Base-by-base conservation (phyloP, 2,888 invertebrate species). In the Tetropium fuscum region DNA sequence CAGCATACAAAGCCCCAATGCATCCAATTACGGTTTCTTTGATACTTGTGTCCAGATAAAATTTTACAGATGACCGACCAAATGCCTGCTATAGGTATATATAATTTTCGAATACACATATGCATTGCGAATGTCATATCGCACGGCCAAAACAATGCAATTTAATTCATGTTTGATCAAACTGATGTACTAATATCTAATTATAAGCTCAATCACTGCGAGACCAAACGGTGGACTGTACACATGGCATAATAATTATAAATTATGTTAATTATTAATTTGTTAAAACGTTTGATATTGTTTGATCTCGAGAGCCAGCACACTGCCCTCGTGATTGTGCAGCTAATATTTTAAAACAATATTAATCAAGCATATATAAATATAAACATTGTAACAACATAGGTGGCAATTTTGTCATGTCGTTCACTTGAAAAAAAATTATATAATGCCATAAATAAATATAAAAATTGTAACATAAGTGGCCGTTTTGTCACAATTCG, bases 91-190 rank as follows among this genome's bases (percentile, higher is more conserved):
- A 16, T 38, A n/a, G n/a, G n/a, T n/a, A n/a, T n/a, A n/a, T n/a
- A n/a, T n/a, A 59, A 47, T 36, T 45, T 53, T 44, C 13, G 25
- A 53, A 60, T 58, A 53, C 51, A 18, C 34, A 56, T 32, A 64
- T 30, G 25, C 22, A 43, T 38, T 44, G 60, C 25, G 55, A 56
- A 53, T 64, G 60, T 63, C 61, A 63, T 63, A 63, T 55, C 64
- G 58, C 53, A 51, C 51, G 45, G 58, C 59, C 60, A 58, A 58
- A 68, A 68, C 66, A 69, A 71, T 66, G 63, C 65, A 68, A 71
- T 71, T 69, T 69, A 68, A 66, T 69, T 65, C 65, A 69, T 69
- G 71, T 58, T 62, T 59, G 66, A 66, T 66, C 71, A 66, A 64
- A 69, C 58, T 61, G 56, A 63, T 63, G 56, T 56, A 48, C 53